These are phyloP conservation scores for Leptinotarsa defecta DNA, from an alignment of 1,140 invertebrate species.

Conservation along the genomic window DNA sequence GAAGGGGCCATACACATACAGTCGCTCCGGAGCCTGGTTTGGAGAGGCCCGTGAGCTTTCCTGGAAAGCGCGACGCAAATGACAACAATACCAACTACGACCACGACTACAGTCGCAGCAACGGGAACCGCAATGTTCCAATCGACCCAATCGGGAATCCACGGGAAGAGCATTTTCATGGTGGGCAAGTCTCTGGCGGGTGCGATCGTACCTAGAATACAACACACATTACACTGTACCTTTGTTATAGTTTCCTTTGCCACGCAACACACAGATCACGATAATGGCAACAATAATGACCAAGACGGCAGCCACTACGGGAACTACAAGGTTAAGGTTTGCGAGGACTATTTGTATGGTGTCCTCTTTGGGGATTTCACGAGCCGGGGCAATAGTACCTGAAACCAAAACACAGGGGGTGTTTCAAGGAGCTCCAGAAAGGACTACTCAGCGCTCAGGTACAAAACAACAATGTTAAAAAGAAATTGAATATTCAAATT, in stretches of 20 bases:
- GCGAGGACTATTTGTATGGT: conserved; percentile 81
- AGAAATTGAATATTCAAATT: not conserved
- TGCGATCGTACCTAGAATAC: conserved; percentile 75
- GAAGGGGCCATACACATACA: conserved; percentile 54
- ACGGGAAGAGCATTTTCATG: conserved; percentile 70
- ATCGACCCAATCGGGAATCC: conserved; percentile 84
- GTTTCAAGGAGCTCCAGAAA: conserved; percentile 25
- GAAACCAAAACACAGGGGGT: conserved; percentile 63
- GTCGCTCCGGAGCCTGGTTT: conserved; percentile 80
- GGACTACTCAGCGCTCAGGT: conserved; percentile 21
- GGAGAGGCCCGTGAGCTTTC: conserved; percentile 71
- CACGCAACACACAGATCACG: conserved; percentile 85
- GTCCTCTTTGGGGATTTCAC: conserved; percentile 82
- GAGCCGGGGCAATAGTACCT: conserved; percentile 92
- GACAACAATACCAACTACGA: conserved; percentile 85
- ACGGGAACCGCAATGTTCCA: conserved; percentile 84
- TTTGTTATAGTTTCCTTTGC: conserved; percentile 81
- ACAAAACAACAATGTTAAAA: conserved; percentile 15
- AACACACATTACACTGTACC: conserved; percentile 62
- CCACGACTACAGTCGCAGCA: conserved; percentile 81
- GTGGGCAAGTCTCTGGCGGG: conserved; percentile 67
- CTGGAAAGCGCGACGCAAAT: conserved; percentile 84
- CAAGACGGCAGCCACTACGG: conserved; percentile 87
- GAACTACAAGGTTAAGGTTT: conserved; percentile 91
- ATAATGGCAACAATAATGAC: conserved; percentile 91